Percentiles rank a stretch among this genome's conserved stretches.
phyloP scores from a whole-genome alignment of 2,888 invertebrate species.

The Catotricha subobsoleta region DNA sequence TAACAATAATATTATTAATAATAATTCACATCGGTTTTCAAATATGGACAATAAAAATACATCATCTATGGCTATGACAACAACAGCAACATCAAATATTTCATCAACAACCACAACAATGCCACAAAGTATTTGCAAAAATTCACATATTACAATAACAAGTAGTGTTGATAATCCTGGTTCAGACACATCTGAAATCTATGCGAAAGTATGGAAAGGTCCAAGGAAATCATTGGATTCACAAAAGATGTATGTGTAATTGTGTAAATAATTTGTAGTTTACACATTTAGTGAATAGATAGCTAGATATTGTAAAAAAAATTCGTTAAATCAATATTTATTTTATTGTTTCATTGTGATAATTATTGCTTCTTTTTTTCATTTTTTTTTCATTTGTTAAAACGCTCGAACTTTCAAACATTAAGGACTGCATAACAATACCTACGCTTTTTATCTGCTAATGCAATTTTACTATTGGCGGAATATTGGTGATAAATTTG shows the following conservation, averaged over 20 bases:
- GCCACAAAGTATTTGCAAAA: conserved; percentile 15
- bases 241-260: conserved; percentile 25
- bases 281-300: no score
- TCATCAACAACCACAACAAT: conserved; percentile 9
- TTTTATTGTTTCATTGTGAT: conserved; percentile 13
- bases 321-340: no score
- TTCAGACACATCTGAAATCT: conserved; percentile 16
- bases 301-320: no score
- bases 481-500: no score
- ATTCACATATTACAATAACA: conserved; percentile 10
- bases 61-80: no score
- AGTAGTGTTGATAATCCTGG: conserved; percentile 21
- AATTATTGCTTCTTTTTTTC: conserved; percentile 11
- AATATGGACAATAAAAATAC: conserved; percentile 4
- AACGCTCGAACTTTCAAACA: no score
- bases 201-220: conserved; percentile 31
- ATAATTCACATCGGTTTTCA: background rate
- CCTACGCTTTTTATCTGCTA: no score
- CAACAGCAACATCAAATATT: background rate
- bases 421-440: no score
- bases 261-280: no score
- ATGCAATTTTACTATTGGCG: no score
- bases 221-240: conserved; percentile 28
- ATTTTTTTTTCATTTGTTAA: background rate
- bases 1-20: background rate